Evolutionary conservation across 2,113 vertebrate genomes (phyloP).

Genomic region (Ptilonorhynchus violaceus): DNA sequence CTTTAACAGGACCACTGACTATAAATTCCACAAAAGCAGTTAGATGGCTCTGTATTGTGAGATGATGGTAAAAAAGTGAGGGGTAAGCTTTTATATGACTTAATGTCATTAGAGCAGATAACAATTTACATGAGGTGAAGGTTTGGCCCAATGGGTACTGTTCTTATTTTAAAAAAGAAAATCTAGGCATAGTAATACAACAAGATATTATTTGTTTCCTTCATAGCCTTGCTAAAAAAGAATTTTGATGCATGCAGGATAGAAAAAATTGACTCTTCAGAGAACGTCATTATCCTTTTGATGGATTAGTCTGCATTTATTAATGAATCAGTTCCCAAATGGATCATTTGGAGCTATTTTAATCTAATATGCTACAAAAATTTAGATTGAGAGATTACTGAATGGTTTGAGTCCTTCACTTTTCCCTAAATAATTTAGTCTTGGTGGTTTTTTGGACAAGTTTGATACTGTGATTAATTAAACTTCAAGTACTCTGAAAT

Average conservation of each 20-base stretch:
- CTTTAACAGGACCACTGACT: background rate
- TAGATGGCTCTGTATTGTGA: background rate
- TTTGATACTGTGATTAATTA: slow-evolving; percentile 55
- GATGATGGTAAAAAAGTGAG: background rate
- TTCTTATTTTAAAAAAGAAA: background rate
- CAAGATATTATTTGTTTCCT: background rate
- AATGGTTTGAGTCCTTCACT: background rate
- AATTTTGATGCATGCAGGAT: background rate
- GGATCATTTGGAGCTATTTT: background rate
- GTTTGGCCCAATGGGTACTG: background rate
- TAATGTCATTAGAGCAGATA: background rate
- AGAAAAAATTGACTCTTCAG: background rate
- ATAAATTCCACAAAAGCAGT: background rate
- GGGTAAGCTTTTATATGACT: background rate
- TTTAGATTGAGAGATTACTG: background rate
- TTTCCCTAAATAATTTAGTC: background rate
- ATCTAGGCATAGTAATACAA: background rate
- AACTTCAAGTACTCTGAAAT: slow-evolving; percentile 26
- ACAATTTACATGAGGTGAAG: background rate
- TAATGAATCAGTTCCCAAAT: background rate
- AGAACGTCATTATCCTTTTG: background rate
- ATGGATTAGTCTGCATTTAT: background rate
- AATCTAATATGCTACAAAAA: background rate
- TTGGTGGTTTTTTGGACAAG: slow-evolving; percentile 8
- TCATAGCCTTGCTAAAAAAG: background rate